Base-by-base conservation (phyloP, 2,113 vertebrate species). In the Alligator sinensis region DNA sequence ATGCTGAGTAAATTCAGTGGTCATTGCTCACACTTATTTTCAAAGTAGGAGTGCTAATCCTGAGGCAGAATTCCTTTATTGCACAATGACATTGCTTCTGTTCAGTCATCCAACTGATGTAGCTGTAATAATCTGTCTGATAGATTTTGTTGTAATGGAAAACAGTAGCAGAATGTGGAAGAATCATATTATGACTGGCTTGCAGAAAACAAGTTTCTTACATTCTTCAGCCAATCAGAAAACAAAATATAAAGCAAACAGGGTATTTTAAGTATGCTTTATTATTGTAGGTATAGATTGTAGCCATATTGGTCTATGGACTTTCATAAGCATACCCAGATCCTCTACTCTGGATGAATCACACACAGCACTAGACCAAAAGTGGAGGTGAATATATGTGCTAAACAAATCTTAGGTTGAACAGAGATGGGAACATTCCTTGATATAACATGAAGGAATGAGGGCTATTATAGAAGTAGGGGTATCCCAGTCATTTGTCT, bases 201-300 rank as follows among this genome's bases (percentile, higher is more conserved):
- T 34, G 94, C 88, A 47, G 47, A 94, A 90, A 97, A 96, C 90
- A 94, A 88, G 95, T 91, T 97, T 87, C 83, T 90, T 78, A 66
- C 66, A 90, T 34, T 62, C 86, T 85, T 83, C 86, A 21, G 81
- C 96, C 90, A 93, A 82, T 92, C 80, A 88, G 87, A 92, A 82
- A 82, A 76, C 74, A 91, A 82, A 82, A 95, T 91, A 82, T 78
- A 92, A 84, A 95, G 90, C 89, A 80, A 96, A 60, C 83, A 63
- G 94, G 93, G 95, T 79, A 24, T 62, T 62, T 19, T 62, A 62
- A 62, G 21, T 62, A 62, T 62, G 47, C 9, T 47, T 47, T 47
- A 47, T 47, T 47, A 47, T 47, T 9, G 9, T 9, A 47, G 47
- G 47, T 47, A 47, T 47, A 47, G 47, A 47, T 47, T 47, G 47